Evolutionary conservation across 2,888 invertebrate genomes (phyloP).

Genomic region (Allygus modestus): DNA sequence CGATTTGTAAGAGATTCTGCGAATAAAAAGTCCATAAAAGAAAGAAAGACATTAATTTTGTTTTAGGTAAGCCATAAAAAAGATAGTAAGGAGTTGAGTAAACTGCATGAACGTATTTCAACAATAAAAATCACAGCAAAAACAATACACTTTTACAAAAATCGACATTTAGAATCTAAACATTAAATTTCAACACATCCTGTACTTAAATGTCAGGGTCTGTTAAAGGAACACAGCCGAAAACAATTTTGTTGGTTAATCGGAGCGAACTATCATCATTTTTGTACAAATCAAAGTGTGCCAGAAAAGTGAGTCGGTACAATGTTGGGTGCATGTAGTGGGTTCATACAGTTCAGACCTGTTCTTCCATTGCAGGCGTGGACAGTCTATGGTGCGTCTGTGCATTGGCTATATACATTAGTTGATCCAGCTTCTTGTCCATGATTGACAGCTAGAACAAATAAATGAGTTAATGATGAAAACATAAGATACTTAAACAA

Average conservation of each 20-base stretch:
- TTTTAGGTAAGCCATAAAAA: too few species aligned
- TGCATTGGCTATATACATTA: constrained; percentile 79
- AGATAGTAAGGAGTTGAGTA: too few species aligned
- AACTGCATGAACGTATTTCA: too few species aligned
- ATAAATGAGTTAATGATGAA: too few species aligned
- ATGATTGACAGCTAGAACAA: constrained; percentile 79
- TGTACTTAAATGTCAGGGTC: background rate
- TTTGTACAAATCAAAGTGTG: background rate
- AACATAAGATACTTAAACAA: too few species aligned
- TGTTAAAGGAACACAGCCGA: background rate
- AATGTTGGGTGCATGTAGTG: constrained; percentile 46
- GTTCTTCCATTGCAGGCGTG: constrained; percentile 73
- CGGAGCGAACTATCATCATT: background rate
- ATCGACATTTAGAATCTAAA: background rate
- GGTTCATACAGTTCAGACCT: constrained; percentile 68
- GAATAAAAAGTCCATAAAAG: too few species aligned
- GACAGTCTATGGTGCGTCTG: constrained; percentile 78
- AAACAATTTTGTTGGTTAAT: constrained; percentile 39
- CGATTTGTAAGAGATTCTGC: too few species aligned
- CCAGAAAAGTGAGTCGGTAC: constrained; percentile 21
- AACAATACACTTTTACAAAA: too few species aligned
- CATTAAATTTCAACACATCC: background rate
- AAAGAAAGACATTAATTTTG: too few species aligned
- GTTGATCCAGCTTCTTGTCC: constrained; percentile 81
- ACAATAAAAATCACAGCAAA: too few species aligned